A percentile compares a stretch with the other conserved stretches of the same genome.
Conservation (phyloP, 2,888 invertebrate genomes). For the Heterodera filipjevi region DNA sequence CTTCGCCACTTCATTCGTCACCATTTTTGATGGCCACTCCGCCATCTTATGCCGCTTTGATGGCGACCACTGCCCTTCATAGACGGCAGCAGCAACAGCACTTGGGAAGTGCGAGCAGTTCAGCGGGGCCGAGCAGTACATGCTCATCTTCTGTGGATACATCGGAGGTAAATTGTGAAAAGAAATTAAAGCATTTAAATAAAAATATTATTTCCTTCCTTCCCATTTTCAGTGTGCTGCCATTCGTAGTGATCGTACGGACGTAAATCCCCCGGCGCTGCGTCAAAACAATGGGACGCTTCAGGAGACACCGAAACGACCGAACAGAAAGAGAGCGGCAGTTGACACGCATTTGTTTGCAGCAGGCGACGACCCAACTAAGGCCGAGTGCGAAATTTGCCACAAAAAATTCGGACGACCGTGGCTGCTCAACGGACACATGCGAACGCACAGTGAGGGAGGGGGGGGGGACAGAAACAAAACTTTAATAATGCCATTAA, state of each 20-base stretch:
- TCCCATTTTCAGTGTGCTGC: neutral
- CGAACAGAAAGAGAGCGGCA: neutral
- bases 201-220: too few species aligned
- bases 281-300: neutral
- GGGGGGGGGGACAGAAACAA: too few species aligned
- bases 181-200: too few species aligned
- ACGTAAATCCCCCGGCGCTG: neutral
- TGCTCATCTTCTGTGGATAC: neutral
- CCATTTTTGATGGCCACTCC: neutral
- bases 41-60: neutral
- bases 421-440: constrained; percentile 27
- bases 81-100: neutral
- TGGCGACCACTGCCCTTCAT: neutral
- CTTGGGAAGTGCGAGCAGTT: neutral
- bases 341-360: neutral
- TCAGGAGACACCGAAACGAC: neutral
- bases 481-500: too few species aligned
- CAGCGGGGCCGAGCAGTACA: neutral
- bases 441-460: constrained; percentile 24
- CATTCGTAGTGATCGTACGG: neutral
- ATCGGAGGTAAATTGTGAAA: too few species aligned
- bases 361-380: neutral
- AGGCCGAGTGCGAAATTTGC: constrained; percentile 4
- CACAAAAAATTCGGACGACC: constrained; percentile 21
- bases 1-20: neutral